Evolutionary conservation across 2,113 vertebrate species (phyloP).

Genomic region (Oxyruncus cristatus): DNA sequence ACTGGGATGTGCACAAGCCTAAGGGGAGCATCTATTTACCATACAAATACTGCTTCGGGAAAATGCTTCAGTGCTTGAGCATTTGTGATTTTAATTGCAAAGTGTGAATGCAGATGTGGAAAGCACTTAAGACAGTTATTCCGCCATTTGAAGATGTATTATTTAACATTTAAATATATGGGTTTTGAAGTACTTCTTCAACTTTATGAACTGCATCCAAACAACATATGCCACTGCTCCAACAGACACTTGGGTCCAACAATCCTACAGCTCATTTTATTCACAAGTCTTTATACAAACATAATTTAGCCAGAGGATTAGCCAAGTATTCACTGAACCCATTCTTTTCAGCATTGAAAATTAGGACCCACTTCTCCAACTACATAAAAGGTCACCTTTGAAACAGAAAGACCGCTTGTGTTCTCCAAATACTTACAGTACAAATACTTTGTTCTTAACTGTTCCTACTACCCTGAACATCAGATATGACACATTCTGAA

Average conservation of each 20-base stretch:
- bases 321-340: not conserved
- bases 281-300: not conserved
- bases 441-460: not conserved
- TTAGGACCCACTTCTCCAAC: not conserved
- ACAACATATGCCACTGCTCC: not conserved
- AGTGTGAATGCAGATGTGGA: not conserved
- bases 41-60: not conserved
- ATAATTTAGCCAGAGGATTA: not conserved
- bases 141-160: not conserved
- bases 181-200: not conserved
- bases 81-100: not conserved
- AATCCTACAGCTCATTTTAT: not conserved
- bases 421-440: not conserved
- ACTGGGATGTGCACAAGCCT: fast-evolving
- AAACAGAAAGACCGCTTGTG: not conserved
- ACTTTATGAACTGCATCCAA: not conserved
- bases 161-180: not conserved
- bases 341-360: not conserved
- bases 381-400: not conserved
- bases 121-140: not conserved
- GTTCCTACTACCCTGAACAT: not conserved
- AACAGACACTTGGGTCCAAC: not conserved
- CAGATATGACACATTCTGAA: not conserved
- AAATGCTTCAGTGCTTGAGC: not conserved
- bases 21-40: not conserved